Percentiles rank a stretch among this genome's conserved stretches.
phyloP scores from a whole-genome alignment of 2,888 invertebrate species.

The Patella ulyssiponensis region DNA sequence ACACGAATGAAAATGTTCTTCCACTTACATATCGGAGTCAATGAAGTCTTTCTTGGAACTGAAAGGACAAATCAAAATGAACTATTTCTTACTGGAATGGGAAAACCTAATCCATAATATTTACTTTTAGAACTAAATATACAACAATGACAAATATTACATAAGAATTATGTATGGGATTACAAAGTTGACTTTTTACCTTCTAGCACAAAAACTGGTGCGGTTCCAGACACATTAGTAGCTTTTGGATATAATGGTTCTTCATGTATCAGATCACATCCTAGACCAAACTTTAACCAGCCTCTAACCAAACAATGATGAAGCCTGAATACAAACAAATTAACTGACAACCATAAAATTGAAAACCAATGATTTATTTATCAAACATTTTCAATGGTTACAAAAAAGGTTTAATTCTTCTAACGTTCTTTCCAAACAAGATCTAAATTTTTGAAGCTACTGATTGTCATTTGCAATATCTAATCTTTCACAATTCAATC shows the following conservation, averaged over 20 bases:
- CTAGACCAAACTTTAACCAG: conserved; percentile 60
- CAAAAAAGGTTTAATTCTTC: background rate
- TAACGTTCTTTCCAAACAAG: background rate
- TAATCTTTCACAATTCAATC: too few relatives aligned
- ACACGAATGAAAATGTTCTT: conserved; percentile 61
- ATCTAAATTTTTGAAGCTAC: background rate
- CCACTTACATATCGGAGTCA: conserved; percentile 65
- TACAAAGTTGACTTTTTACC: conserved; percentile 39
- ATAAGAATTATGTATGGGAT: too few relatives aligned
- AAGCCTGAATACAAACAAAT: conserved; percentile 46
- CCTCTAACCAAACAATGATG: conserved; percentile 58
- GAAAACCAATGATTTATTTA: background rate
- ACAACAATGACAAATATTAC: too few relatives aligned
- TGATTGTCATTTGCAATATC: too few relatives aligned
- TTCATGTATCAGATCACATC: conserved; percentile 48
- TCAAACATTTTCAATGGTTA: background rate
- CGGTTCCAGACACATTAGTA: conserved; percentile 63
- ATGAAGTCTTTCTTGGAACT: conserved; percentile 55
- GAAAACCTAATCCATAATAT: too few relatives aligned
- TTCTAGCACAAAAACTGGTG: conserved; percentile 57
- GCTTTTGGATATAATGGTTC: conserved; percentile 44
- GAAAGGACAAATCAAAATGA: conserved; percentile 13
- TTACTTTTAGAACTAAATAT: too few relatives aligned
- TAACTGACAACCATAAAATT: background rate
- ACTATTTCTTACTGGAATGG: background rate